These are phyloP conservation scores for Drosophila seclusa DNA, from an alignment of 2,888 invertebrate species.

Conservation along the genomic window DNA sequence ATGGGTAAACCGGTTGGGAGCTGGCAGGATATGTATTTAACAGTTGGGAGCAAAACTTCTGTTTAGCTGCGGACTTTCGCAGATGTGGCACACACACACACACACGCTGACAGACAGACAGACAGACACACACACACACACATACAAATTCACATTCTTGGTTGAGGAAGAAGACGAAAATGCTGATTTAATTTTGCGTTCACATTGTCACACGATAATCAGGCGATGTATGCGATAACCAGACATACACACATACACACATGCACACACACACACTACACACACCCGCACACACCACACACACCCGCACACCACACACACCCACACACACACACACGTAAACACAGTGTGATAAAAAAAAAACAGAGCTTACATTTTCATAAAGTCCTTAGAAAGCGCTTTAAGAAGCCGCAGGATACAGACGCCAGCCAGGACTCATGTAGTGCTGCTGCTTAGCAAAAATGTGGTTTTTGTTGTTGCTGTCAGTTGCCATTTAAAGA, in stretches of 20 bases:
- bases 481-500: background rate
- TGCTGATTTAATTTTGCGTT: slow-evolving; percentile 77
- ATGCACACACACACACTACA: background rate
- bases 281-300: background rate
- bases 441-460: background rate
- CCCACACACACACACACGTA: background rate
- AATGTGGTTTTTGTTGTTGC: background rate
- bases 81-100: slow-evolving; percentile 8
- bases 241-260: slow-evolving; percentile 11
- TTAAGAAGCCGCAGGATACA: slow-evolving; percentile 15
- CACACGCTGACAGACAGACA: background rate
- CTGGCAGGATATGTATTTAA: slow-evolving; percentile 45
- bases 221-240: slow-evolving; percentile 50
- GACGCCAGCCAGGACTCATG: background rate
- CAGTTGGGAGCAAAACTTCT: slow-evolving; percentile 47
- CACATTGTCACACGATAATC: slow-evolving; percentile 79
- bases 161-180: slow-evolving; percentile 52
- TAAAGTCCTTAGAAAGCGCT: slow-evolving; percentile 27
- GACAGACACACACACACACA: background rate
- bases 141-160: slow-evolving; percentile 28
- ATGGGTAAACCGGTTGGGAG: slow-evolving; percentile 9
- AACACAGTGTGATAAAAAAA: background rate
- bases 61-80: slow-evolving; percentile 39
- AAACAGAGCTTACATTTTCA: slow-evolving; percentile 46
- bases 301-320: slow-evolving; percentile 2